phyloP scores from a whole-genome alignment of 2,797 vertebrate genomes.

The Microhierax caerulescens region DNA sequence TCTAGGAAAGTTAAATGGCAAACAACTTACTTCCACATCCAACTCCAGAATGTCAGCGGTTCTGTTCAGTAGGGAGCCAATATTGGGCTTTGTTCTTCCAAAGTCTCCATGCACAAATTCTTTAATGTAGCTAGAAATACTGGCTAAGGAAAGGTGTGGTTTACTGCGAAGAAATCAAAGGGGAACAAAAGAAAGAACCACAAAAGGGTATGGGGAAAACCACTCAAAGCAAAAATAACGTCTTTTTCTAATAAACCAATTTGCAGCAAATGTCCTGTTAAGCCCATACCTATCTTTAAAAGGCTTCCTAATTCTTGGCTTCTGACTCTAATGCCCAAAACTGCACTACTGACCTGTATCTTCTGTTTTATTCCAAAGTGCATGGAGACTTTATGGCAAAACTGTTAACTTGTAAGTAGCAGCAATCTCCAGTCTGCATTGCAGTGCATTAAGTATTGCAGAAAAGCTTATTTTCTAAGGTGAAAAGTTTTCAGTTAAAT shows the following conservation, averaged over 20 bases:
- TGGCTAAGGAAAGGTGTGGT: conserved; percentile 73
- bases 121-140: conserved; percentile 88
- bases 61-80: conserved; percentile 86
- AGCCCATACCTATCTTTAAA: background rate
- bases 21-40: conserved; percentile 88
- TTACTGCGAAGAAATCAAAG: background rate
- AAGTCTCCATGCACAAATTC: conserved; percentile 98
- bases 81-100: conserved; percentile 92
- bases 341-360: background rate
- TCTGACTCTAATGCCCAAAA: background rate
- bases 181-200: no score
- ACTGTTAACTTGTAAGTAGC: background rate
- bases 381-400: background rate
- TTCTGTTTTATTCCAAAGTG: background rate
- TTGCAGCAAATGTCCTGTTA: background rate
- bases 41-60: conserved; percentile 93
- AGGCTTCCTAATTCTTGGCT: background rate
- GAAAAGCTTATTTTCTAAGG: background rate
- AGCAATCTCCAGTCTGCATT: background rate
- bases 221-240: background rate
- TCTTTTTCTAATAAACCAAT: background rate
- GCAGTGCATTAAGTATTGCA: background rate
- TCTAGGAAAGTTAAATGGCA: background rate
- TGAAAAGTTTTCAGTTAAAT: background rate
- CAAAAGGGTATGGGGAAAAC: background rate